Evolutionary conservation across 1,140 invertebrate genomes (phyloP).

Genomic region (Philotrypesis tridentata): DNA sequence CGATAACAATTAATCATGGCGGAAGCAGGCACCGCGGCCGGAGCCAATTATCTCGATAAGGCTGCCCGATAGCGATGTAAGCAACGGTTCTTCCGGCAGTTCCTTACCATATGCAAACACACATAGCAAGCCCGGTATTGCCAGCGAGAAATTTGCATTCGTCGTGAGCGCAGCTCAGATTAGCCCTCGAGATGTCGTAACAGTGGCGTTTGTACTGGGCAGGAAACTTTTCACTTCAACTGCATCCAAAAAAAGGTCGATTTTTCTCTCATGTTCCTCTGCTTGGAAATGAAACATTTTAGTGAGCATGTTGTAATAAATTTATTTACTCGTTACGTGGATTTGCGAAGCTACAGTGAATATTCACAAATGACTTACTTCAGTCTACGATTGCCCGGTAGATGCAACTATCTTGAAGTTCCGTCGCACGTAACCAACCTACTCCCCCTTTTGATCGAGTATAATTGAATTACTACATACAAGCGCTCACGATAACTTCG

Average conservation of each 20-base stretch:
- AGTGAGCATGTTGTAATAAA: too few species aligned
- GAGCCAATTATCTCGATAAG: slow-evolving; percentile 41
- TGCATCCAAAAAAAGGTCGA: neutral
- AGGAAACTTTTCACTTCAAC: too few species aligned
- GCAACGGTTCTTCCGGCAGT: slow-evolving; percentile 5
- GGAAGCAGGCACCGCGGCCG: neutral
- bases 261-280: neutral
- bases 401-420: neutral
- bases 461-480: slow-evolving; percentile 4
- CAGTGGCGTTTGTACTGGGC: neutral
- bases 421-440: neutral
- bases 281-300: too few species aligned
- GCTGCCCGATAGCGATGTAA: neutral
- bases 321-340: too few species aligned
- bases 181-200: neutral
- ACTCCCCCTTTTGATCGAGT: neutral
- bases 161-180: neutral
- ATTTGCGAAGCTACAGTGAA: too few species aligned
- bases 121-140: neutral
- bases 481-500: neutral
- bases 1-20: slow-evolving; percentile 37
- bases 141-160: neutral
- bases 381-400: neutral
- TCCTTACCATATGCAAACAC: neutral
- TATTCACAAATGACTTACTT: neutral